Evolutionary conservation across 2,797 vertebrate genomes (phyloP), one percentile per base, ranked within the genome.

Genomic region (Sebastes cheni): DNA sequence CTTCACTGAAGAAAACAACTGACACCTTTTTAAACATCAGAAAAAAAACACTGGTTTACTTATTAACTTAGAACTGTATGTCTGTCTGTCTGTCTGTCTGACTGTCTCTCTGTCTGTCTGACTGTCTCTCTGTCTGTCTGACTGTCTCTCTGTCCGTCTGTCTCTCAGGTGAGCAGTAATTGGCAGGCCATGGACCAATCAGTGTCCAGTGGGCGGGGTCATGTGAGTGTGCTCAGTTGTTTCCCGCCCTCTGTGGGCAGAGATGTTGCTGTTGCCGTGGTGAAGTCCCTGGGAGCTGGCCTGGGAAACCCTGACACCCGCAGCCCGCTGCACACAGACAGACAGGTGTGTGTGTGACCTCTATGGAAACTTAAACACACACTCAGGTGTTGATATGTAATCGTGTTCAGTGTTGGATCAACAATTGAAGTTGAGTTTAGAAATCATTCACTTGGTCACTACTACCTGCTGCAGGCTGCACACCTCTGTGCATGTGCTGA

Each of bases 261-360:
- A 81, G 97, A 98, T 52, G 97, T 99, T 73, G 96, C 96, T n/a
- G 97, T 97, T 12, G 97, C 97, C 0, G 96, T 98, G 90, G 96
- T 98, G 52, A 97, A 96, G 72, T 96, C 97, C 20, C 95, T 99
- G 52, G 96, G 96, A 74, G 95, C 95, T 70, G 93, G 91, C 60
- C 95, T 98, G 78, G 96, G 95, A 88, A 91, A 95, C 59, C 93
- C 96, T 2, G 91, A 95, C 61, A 80, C 84, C 9, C 96, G 96
- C 84, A 97, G 96, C 90, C 94, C 96, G 52, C 93, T 98, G 42
- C 96, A 96, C 92, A 98, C 97, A 7, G 97, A 99, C 93, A 97
- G 97, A 95, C 97, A 99, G 95, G 97, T 98, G 93, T 94, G 95
- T 71, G 62, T 27, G 29, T 23, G 27, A 67, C 81, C 74, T 80